Evolutionary conservation across 2,888 invertebrate genomes (phyloP).

Genomic region (Adelphocoris suturalis): DNA sequence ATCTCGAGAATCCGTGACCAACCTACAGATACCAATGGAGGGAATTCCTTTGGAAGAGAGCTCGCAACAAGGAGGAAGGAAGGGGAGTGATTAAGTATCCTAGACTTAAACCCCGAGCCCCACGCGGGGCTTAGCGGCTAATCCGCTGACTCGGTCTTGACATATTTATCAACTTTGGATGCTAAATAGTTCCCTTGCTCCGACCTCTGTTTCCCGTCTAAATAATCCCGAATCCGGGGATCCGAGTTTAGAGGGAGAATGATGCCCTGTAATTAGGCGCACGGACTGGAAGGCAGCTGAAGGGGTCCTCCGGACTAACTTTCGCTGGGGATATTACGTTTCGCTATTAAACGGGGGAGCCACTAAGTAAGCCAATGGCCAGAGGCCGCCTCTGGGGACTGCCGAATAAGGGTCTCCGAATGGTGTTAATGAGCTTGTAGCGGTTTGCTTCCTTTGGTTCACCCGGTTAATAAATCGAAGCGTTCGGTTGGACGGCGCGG

Average conservation of each 20-base stretch:
- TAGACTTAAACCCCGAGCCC: conserved; percentile 15
- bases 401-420: not conserved
- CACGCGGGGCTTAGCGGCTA: conserved; percentile 11
- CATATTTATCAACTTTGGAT: conserved; percentile 39
- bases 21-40: not conserved
- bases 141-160: conserved; percentile 32
- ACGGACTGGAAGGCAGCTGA: not conserved
- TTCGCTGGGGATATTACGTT: conserved; percentile 4
- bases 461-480: not conserved
- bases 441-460: not conserved
- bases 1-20: not conserved
- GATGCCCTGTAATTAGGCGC: conserved; percentile 39
- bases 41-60: not conserved
- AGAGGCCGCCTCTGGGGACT: not conserved
- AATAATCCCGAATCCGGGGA: conserved; percentile 26
- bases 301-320: not conserved
- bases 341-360: not conserved
- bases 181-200: conserved; percentile 32
- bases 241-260: conserved; percentile 9
- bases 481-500: not conserved
- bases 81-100: conserved; percentile 22
- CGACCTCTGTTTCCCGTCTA: conserved; percentile 27
- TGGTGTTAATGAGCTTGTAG: conserved; percentile 36
- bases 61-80: not conserved
- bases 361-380: not conserved